Evolutionary conservation across 2,888 invertebrate species (phyloP).

Genomic region (Dinocampus coccinellae): DNA sequence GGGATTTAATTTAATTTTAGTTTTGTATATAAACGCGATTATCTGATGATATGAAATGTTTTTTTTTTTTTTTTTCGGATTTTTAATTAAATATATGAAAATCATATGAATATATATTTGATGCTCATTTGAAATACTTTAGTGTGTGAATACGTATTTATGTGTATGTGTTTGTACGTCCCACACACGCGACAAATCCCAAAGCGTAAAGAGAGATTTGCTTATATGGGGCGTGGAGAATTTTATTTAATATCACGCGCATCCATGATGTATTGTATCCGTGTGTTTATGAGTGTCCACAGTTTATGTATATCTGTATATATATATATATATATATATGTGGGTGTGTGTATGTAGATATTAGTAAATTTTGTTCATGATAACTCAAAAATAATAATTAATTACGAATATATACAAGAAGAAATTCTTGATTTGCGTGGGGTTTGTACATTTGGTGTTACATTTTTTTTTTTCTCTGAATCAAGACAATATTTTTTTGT

Average conservation of each 20-base stretch:
- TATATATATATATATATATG: no score
- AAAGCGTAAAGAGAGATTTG: not conserved
- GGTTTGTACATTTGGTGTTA: no score
- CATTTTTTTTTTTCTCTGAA: no score
- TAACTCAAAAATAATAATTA: no score
- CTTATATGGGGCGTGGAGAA: not conserved
- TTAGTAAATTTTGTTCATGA: no score
- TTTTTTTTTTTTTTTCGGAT: constrained; percentile 43
- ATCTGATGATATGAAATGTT: not conserved
- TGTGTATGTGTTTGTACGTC: no score
- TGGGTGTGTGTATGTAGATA: no score
- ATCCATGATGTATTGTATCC: not conserved
- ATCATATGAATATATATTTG: constrained; percentile 50
- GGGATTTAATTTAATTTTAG: not conserved
- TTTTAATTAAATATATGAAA: constrained; percentile 38
- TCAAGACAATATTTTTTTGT: no score
- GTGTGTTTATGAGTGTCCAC: not conserved
- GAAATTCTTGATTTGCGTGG: no score
- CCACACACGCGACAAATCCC: constrained; percentile 49
- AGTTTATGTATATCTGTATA: not conserved
- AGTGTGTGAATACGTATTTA: no score
- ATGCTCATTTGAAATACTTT: constrained; percentile 50
- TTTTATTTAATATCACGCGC: not conserved
- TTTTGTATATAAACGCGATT: not conserved
- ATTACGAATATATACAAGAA: no score